Evolutionary conservation across 2,113 vertebrate species (phyloP).

Genomic region (Machaerirhynchus nigripectus): DNA sequence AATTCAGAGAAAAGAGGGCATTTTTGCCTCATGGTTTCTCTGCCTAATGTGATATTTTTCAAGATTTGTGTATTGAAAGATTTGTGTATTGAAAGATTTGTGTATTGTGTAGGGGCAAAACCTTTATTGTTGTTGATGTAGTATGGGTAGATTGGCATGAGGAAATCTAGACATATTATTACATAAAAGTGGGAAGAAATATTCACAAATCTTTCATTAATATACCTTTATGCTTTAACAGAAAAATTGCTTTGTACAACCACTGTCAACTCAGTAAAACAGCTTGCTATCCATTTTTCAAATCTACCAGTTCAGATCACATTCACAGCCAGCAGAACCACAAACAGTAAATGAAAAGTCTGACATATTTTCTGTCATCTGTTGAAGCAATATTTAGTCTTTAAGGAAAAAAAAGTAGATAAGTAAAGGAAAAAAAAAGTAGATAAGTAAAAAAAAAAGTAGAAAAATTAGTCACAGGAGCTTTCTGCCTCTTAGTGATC

Average conservation of each 20-base stretch:
- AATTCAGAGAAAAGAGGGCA: background rate
- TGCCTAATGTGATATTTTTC: background rate
- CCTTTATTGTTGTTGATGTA: background rate
- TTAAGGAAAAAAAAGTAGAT: too few species aligned
- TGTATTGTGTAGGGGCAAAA: background rate
- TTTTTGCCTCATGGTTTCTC: background rate
- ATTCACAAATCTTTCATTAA: background rate
- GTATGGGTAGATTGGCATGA: background rate
- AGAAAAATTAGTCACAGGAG: background rate
- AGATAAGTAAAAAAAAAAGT: background rate
- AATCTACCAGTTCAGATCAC: background rate
- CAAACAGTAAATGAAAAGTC: background rate
- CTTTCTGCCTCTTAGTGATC: background rate
- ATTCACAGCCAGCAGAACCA: background rate
- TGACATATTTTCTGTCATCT: background rate
- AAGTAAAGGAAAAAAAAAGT: background rate
- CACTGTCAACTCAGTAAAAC: background rate
- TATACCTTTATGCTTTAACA: background rate
- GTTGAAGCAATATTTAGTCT: background rate
- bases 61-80: background rate
- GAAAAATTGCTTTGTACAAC: background rate
- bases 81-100: background rate
- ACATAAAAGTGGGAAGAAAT: background rate
- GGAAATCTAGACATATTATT: background rate
- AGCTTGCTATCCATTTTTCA: background rate